Evolutionary conservation across 2,797 vertebrate species (phyloP).

Genomic region (Clarias pachynema): DNA sequence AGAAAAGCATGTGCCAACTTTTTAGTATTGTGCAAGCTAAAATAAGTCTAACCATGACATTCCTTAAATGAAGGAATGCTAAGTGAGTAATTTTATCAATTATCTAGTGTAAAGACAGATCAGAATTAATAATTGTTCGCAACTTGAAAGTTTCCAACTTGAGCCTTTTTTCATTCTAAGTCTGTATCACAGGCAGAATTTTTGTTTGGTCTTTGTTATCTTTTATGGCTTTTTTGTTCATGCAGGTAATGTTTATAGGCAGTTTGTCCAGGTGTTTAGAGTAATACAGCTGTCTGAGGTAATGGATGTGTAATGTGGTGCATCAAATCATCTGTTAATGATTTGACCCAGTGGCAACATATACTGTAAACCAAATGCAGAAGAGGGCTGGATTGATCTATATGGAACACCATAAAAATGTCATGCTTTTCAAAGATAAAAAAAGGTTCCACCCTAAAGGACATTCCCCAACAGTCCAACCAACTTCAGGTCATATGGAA

Average conservation of each 20-base stretch:
- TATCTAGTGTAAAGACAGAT: not conserved
- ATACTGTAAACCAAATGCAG: not conserved
- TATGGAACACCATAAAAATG: not conserved
- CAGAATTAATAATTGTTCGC: not conserved
- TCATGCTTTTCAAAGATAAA: not conserved
- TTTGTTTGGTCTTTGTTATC: not conserved
- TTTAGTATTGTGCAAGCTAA: not conserved
- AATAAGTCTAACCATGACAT: not conserved
- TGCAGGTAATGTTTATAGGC: not conserved
- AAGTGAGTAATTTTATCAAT: not conserved
- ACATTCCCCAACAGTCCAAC: not conserved
- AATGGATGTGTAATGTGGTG: not conserved
- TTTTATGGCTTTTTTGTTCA: not conserved
- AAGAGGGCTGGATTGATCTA: not conserved
- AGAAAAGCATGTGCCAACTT: conserved; percentile 3
- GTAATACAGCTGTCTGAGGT: not conserved
- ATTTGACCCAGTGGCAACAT: not conserved
- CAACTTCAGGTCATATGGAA: not conserved
- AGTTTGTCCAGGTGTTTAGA: not conserved
- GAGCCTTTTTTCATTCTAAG: not conserved
- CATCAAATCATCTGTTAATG: not conserved
- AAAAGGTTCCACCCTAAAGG: not conserved
- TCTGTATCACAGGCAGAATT: no score
- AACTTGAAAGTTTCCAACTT: not conserved
- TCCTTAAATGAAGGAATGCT: not conserved